Base-by-base conservation (phyloP, 2,797 vertebrate genomes). In the Sebastes baramenuke region DNA sequence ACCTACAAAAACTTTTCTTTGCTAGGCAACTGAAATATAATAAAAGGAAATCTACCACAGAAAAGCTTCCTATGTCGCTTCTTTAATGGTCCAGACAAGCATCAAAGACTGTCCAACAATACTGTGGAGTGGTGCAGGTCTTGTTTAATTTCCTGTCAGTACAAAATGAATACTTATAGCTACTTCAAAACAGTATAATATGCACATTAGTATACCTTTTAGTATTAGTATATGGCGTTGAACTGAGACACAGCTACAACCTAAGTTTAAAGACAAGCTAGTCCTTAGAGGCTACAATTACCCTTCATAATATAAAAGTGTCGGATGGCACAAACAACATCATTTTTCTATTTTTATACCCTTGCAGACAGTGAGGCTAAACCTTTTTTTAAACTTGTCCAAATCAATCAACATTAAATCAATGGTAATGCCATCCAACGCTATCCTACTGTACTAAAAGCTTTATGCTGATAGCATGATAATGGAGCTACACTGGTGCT, bases 61-160 rank as follows among this genome's bases (percentile, higher is more conserved):
- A 72, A 46, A 76, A 4, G 14, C 36, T 79, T 84, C 79, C 34
- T 60, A 1, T 75, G 12, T 60, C 1, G 34, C 11, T 42, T 56
- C 18, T 65, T 49, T 14, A 30, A 54, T 36, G n/a, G 24, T 54
- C 72, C 34, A 61, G 27, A 60, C 29, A 66, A 42, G 68, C 75
- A 59, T 80, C n/a, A 68, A 66, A 79, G 56, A 68, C 16, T 71
- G 30, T 62, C 38, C 8, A 73, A 72, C 76, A 76, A 76, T 61
- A 65, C 32, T 36, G 64, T 59, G 18, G 5, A 55, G 25, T 18
- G 22, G 8, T 54, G 42, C 46, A 70, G 60, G 4, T 59, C 10
- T 59, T 59, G 29, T 22, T 6, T 70, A 7, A 86, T 79, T 74
- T 86, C 77, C 77, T 84, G 62, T 86, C 25, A 9, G 46, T 5